phyloP scores from a whole-genome alignment of 2,113 vertebrate species.

The Scytalopus superciliaris region DNA sequence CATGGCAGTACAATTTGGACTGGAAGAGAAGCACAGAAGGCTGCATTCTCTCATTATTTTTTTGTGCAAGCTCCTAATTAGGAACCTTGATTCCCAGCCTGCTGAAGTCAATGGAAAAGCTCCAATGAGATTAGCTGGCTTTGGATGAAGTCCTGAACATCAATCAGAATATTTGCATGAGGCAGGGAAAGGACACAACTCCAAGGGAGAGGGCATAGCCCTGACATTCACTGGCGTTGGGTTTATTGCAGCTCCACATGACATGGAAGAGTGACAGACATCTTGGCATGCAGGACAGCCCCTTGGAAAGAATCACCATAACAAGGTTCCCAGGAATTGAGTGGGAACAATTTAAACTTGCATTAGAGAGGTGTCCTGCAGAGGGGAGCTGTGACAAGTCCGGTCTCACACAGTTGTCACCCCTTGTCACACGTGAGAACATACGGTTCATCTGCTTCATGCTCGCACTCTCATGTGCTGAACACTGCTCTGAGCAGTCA shows the following conservation, averaged over 20 bases:
- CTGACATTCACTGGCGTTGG: neutral
- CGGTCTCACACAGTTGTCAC: constrained; percentile 20
- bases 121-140: neutral
- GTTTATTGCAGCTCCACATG: neutral
- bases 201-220: neutral
- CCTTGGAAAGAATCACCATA: constrained; percentile 37
- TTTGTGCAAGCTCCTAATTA: neutral
- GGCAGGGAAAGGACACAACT: neutral
- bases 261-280: neutral
- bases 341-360: constrained; percentile 30
- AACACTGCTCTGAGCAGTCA: constrained; percentile 46
- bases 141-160: constrained; percentile 6
- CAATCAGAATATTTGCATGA: neutral
- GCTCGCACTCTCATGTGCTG: constrained; percentile 36
- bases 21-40: constrained; percentile 8
- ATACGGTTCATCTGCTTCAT: constrained; percentile 60
- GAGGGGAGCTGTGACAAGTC: constrained; percentile 41
- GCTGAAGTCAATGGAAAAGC: neutral
- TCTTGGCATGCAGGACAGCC: neutral
- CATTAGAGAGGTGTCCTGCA: neutral
- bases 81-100: neutral
- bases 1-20: neutral
- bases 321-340: neutral
- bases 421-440: constrained; percentile 33
- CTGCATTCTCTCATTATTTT: neutral